Base-by-base conservation (phyloP, 2,797 vertebrate species). In the Tinamus major region DNA sequence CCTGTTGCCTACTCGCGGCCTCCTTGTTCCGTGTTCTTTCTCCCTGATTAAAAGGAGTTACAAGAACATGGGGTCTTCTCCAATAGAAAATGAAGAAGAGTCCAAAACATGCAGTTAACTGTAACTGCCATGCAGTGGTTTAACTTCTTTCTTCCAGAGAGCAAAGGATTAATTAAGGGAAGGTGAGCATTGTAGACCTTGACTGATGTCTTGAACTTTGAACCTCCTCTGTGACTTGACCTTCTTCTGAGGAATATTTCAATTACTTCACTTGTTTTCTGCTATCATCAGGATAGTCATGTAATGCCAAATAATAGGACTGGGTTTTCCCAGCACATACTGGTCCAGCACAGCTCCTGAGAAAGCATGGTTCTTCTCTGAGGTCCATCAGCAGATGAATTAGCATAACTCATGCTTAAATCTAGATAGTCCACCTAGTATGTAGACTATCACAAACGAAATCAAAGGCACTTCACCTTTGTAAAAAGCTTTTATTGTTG, bases 61-160 rank as follows among this genome's bases (percentile, higher is more conserved):
- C 7, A 56, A 75, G 58, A 62, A 59, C 2, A 0, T 0, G 56
- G 33, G 31, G 8, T 12, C 35, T 84, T 84, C 62, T 4, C 29
- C 61, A 31, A 4, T n/a, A 42, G n/a, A 74, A 44, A 46, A 17
- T 24, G 49, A 17, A 13, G 33, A 27, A 12, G 21, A 56, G 39
- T 56, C 10, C 29, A 46, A 59, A 44, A 58, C 19, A 19, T 31
- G 26, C 31, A 49, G 26, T 61, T 61, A 61, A 13, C 16, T 31
- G 46, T 59, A 27, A 46, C 31, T 59, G 27, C 18, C 42, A 26
- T 59, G 55, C 42, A 46, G 26, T 29, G 24, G 9, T 46, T 75
- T 59, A 46, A 59, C 24, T 23, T 59, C 31, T 26, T 46, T 59
- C 33, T 35, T 46, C 56, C 13, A 33, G 24, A 44, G 24, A 33